Evolutionary conservation across 2,797 vertebrate genomes (phyloP).

Genomic region (Carduelis carduelis): DNA sequence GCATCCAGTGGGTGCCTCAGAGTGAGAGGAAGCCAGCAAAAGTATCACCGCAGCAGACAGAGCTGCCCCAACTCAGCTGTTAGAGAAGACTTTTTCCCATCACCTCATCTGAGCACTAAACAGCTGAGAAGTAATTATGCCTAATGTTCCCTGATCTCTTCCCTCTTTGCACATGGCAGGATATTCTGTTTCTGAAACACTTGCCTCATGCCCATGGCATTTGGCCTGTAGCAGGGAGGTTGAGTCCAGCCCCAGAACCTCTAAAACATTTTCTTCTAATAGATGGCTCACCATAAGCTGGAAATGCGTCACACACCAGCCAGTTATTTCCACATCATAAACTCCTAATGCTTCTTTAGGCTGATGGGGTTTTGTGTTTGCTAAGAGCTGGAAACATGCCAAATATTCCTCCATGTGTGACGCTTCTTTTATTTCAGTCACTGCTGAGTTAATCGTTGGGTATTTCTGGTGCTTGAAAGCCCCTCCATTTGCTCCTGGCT

Average conservation of each 20-base stretch:
- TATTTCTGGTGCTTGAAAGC: constrained; percentile 22
- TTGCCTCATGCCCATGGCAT: constrained; percentile 2
- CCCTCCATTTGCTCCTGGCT: constrained; percentile 2
- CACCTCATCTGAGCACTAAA: constrained; percentile 49
- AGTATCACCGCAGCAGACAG: neutral
- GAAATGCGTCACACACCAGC: constrained; percentile 63
- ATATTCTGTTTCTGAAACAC: constrained; percentile 35
- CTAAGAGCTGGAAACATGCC: constrained; percentile 54
- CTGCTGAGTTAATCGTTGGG: neutral
- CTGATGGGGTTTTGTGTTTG: constrained; percentile 66
- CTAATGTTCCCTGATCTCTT: constrained; percentile 52
- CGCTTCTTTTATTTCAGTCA: constrained; percentile 7
- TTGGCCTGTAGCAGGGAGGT: constrained; percentile 53
- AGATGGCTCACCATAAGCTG: constrained; percentile 50
- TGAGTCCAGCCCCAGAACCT: constrained; percentile 43
- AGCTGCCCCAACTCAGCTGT: neutral
- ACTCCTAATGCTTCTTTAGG: constrained; percentile 74
- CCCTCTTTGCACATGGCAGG: constrained; percentile 43
- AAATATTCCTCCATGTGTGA: constrained; percentile 42
- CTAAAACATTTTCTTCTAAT: constrained; percentile 65
- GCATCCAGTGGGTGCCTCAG: neutral
- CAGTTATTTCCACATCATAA: constrained; percentile 79
- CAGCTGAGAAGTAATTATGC: constrained; percentile 41
- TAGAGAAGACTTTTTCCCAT: constrained; percentile 35
- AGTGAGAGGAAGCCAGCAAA: neutral